Evolutionary conservation across 2,113 vertebrate genomes (phyloP).

Genomic region (Ammodytes marinus): DNA sequence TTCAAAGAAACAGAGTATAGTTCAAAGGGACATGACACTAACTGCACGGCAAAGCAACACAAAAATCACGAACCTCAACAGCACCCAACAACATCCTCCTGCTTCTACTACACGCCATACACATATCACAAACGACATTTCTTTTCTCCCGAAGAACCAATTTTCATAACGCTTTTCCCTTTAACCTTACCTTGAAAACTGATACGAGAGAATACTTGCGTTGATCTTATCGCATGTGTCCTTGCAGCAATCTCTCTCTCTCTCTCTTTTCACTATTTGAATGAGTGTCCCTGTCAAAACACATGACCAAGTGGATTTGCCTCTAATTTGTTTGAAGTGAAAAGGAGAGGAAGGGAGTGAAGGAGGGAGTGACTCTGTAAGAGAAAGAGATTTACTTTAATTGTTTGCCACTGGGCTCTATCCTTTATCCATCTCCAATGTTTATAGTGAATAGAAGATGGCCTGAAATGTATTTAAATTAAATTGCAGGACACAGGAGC

Average conservation of each 20-base stretch:
- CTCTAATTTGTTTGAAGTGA: conserved; percentile 85
- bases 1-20: not conserved
- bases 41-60: conserved; percentile 19
- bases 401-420: conserved; percentile 23
- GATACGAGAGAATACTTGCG: conserved; percentile 10
- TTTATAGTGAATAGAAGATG: conserved; percentile 10
- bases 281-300: conserved; percentile 76
- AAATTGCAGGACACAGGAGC: conserved; percentile 14
- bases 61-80: not conserved
- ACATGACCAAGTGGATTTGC: conserved; percentile 83
- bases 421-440: conserved; percentile 6
- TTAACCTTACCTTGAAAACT: conserved; percentile 75
- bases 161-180: conserved; percentile 15
- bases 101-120: not conserved
- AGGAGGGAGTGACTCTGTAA: conserved; percentile 57
- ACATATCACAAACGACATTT: not conserved
- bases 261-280: conserved; percentile 74
- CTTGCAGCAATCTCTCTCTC: conserved; percentile 58
- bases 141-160: not conserved
- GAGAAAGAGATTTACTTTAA: conserved; percentile 64
- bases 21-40: not conserved
- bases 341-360: conserved; percentile 64
- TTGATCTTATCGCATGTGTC: conserved; percentile 50
- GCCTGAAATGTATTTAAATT: conserved; percentile 1
- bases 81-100: not conserved